Conservation (phyloP, 2,113 vertebrate genomes). For the Oncorhynchus masou region DNA sequence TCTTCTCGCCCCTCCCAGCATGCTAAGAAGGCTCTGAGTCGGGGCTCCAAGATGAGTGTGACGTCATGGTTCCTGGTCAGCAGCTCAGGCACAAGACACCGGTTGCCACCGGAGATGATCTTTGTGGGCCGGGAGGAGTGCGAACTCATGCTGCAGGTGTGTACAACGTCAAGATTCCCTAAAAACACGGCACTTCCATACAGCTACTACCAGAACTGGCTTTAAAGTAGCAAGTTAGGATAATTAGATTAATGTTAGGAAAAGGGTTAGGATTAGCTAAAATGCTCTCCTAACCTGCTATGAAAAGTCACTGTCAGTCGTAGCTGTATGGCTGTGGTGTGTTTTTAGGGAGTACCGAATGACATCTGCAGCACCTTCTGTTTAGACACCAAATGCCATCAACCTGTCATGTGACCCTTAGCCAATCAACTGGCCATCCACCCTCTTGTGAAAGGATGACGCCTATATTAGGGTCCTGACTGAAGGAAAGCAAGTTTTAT, state of each 20-base stretch:
- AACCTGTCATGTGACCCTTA: not conserved
- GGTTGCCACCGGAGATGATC: constrained; percentile 96
- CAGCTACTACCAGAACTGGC: too few species aligned
- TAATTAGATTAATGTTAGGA: too few species aligned
- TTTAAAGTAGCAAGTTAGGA: too few species aligned
- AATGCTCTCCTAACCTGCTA: too few species aligned
- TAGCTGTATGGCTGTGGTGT: too few species aligned
- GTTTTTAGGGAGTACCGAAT: too few species aligned
- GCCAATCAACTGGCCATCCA: not conserved
- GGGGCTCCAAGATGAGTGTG: constrained; percentile 87
- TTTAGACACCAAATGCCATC: constrained; percentile 28
- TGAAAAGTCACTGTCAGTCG: too few species aligned
- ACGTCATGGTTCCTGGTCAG: constrained; percentile 99
- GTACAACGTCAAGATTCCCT: not conserved
- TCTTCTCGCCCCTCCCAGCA: constrained; percentile 64
- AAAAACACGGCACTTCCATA: too few species aligned
- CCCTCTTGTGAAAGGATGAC: not conserved
- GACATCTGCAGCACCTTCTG: not conserved
- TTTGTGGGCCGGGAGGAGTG: constrained; percentile 97
- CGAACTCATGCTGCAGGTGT: constrained; percentile 94
- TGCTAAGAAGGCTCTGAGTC: constrained; percentile 73
- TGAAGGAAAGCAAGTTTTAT: not conserved
- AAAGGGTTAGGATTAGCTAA: too few species aligned
- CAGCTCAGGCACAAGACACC: constrained; percentile 92
- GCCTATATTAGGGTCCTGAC: not conserved